Evolutionary conservation across 2,888 invertebrate species (phyloP).

Genomic region (Yponomeuta plumbellus): DNA sequence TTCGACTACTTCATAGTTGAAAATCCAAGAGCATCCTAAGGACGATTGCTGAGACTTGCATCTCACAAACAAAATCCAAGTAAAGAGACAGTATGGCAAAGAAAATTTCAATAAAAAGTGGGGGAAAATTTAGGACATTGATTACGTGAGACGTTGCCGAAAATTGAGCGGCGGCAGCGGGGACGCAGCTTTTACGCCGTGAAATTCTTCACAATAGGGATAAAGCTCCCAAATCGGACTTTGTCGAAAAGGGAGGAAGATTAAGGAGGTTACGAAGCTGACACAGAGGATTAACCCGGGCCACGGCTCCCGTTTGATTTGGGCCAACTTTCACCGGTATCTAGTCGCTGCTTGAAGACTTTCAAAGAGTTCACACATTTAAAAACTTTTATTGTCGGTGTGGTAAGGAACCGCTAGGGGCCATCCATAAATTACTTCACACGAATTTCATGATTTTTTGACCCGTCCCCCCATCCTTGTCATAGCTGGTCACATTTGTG

Average conservation of each 20-base stretch:
- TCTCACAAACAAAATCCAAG: background rate
- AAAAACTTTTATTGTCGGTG: too few species aligned
- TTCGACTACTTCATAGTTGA: too few species aligned
- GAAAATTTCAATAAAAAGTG: background rate
- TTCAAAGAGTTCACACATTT: background rate
- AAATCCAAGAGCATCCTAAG: too few species aligned
- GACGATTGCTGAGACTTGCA: too few species aligned
- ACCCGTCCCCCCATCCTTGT: too few species aligned
- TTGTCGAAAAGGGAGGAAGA: constrained; percentile 56
- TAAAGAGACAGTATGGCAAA: background rate
- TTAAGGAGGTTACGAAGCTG: constrained; percentile 67
- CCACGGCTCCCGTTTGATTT: background rate
- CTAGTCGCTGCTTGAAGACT: background rate
- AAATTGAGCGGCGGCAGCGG: constrained; percentile 10
- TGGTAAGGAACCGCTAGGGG: too few species aligned
- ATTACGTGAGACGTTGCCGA: constrained; percentile 9
- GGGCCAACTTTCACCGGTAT: constrained; percentile 19
- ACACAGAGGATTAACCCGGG: constrained; percentile 57
- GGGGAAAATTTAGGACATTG: background rate
- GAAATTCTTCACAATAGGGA: constrained; percentile 26
- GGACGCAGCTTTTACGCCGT: background rate
- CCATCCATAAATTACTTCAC: too few species aligned
- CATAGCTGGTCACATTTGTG: too few species aligned
- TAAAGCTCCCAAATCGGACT: constrained; percentile 46
- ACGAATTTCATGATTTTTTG: too few species aligned